Evolutionary conservation across 2,888 invertebrate species (phyloP).

Genomic region (Ceratothoa steindachneri): DNA sequence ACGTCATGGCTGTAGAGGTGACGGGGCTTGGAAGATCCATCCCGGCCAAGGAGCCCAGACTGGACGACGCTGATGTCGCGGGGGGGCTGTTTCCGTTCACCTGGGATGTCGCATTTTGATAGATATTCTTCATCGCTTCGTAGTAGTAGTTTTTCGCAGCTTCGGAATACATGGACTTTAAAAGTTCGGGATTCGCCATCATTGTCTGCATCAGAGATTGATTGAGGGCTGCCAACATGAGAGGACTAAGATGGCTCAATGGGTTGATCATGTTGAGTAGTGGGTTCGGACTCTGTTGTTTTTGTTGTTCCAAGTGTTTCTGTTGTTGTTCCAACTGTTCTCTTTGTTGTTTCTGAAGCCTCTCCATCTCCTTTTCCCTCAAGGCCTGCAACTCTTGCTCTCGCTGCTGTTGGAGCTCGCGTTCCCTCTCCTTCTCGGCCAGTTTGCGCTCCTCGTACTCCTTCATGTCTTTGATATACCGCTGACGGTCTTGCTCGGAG

Average conservation of each 20-base stretch:
- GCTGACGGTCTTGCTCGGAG: constrained; percentile 44
- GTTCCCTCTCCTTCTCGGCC: constrained; percentile 44
- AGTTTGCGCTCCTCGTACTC: constrained; percentile 47
- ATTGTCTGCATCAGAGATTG: constrained; percentile 47
- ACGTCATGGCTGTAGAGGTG: constrained; percentile 19
- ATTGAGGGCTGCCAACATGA: constrained; percentile 47
- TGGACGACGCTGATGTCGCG: constrained; percentile 7
- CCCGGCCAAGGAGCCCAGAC: constrained; percentile 4
- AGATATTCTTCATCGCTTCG: constrained; percentile 45
- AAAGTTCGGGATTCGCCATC: constrained; percentile 46
- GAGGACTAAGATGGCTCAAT: constrained; percentile 39
- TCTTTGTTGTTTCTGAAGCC: constrained; percentile 45
- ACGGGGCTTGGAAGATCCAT: constrained; percentile 4
- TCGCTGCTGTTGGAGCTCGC: constrained; percentile 45
- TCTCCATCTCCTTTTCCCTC: constrained; percentile 45
- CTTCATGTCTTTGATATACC: constrained; percentile 47
- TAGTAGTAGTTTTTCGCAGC: constrained; percentile 46
- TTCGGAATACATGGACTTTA: constrained; percentile 46
- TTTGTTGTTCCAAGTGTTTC: constrained; percentile 45
- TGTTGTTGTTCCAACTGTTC: constrained; percentile 47
- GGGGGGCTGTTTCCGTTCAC: constrained; percentile 32
- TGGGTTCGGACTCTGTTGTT: constrained; percentile 32
- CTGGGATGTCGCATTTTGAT: constrained; percentile 34
- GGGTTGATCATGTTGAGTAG: constrained; percentile 45
- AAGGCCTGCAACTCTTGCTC: constrained; percentile 45